phyloP scores from a whole-genome alignment of 2,888 invertebrate species.

The Limnephilus marmoratus region DNA sequence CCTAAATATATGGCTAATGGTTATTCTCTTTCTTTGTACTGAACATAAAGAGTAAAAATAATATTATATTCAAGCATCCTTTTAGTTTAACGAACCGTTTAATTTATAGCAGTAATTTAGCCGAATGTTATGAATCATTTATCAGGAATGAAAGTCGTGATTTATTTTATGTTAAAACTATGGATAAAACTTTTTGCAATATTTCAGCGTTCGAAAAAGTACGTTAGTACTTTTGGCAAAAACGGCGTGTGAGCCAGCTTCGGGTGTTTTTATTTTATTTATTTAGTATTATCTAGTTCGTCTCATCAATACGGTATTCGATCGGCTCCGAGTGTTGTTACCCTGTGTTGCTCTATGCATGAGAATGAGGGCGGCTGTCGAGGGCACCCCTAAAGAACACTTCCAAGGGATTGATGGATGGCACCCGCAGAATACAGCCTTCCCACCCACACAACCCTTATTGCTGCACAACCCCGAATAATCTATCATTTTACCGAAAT shows the following conservation, averaged over 20 bases:
- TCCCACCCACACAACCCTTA: slow-evolving; percentile 17
- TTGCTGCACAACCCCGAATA: slow-evolving; percentile 36
- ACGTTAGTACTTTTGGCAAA: background rate
- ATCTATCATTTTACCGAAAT: slow-evolving; percentile 59
- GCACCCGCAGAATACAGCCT: slow-evolving; percentile 51
- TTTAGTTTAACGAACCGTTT: slow-evolving; percentile 28
- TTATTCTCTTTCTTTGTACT: background rate
- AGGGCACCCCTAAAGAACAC: slow-evolving; percentile 54
- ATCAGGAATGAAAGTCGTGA: background rate
- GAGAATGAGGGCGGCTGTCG: slow-evolving; percentile 55
- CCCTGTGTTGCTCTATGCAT: slow-evolving; percentile 42
- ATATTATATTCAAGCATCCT: background rate
- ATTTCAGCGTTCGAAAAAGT: background rate
- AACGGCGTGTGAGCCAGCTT: background rate
- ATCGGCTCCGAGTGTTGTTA: background rate
- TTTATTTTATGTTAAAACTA: slow-evolving; percentile 2
- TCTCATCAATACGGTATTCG: slow-evolving; percentile 16
- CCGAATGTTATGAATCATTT: background rate
- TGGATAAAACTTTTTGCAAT: background rate
- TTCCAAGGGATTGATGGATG: slow-evolving; percentile 61
- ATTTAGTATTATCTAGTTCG: slow-evolving; percentile 29
- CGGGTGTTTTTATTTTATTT: background rate
- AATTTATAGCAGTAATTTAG: background rate
- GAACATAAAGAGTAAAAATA: background rate
- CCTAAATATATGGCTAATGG: slow-evolving; percentile 61